Evolutionary conservation across 2,797 vertebrate species (phyloP), one percentile per base, ranked within the genome.

Genomic region (Cheirogaleus major): DNA sequence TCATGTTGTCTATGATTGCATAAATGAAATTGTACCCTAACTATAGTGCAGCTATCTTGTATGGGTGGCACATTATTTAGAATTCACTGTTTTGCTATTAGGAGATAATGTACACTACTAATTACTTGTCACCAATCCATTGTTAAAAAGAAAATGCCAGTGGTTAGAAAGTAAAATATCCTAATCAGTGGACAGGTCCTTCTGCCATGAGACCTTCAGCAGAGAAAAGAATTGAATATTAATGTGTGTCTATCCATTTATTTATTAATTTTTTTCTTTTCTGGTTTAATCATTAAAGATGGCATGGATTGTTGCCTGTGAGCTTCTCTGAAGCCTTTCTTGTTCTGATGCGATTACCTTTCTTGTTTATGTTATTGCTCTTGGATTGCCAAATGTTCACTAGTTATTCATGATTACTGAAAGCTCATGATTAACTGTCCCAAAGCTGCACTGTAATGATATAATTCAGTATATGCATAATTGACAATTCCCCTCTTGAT

Each of bases 401-500:
- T 91, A 78, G 72, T 96, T 95, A 96, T 93, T 97, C 76, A 41
- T 95, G 73, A 87, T 97, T 94, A 65, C 80, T 97, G 81, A 96
- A 97, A 81, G 92, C 94, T 97, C 92, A 84, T 95, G 96, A 97
- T 98, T 97, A 97, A 96, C 94, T 97, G 27, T 96, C 84, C 59
- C 96, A 96, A 69, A 97, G 76, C 96, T 94, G 22, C 65, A 81
- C 93, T 97, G 55, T 80, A 84, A 98, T 97, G 96, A 98, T 98
- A 96, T 91, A 97, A 96, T 97, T 97, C 43, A 3, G 75, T 96
- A 95, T 90, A 96, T 97, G 59, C 79, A 67, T 98, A 97, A 97
- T 78, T 98, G 93, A 96, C 89, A 98, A 97, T 97, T 97, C 38
- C n/a, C 30, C 15, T 98, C 93, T 95, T 97, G 92, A 95, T 97